phyloP scores from a whole-genome alignment of 2,113 vertebrate species.

The Eclectus roratus region DNA sequence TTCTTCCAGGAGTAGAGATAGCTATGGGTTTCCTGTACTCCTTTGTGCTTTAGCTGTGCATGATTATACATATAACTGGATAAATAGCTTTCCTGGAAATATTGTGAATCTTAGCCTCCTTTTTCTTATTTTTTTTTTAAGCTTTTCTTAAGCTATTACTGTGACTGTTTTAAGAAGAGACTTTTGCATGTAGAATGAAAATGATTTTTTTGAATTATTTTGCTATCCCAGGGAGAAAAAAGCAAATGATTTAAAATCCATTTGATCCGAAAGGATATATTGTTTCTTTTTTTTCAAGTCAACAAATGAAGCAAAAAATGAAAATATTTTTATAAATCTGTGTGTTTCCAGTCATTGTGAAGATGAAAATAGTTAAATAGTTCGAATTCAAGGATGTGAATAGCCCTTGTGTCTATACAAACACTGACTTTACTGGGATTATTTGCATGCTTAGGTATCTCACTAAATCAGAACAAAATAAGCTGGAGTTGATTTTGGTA shows the following conservation, averaged over 20 bases:
- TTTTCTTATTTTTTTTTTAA: not conserved
- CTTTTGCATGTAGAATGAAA: not conserved
- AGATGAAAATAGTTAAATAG: not conserved
- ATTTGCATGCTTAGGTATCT: not conserved
- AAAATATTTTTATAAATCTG: not conserved
- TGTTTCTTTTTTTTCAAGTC: not conserved
- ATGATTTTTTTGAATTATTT: not conserved
- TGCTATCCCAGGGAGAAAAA: not conserved
- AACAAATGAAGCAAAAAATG: not conserved
- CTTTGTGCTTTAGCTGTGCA: not conserved
- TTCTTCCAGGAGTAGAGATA: not conserved
- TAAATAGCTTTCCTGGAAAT: not conserved
- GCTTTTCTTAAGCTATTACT: not conserved
- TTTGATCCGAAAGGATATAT: not conserved
- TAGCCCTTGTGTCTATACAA: not conserved
- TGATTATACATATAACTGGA: not conserved
- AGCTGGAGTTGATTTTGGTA: not conserved
- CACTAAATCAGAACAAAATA: not conserved
- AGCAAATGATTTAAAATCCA: not conserved
- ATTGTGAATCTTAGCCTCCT: not conserved
- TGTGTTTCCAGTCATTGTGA: not conserved
- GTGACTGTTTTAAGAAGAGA: not conserved
- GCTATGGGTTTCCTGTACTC: not conserved
- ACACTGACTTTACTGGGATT: not conserved
- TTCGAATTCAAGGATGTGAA: not conserved